Conservation (phyloP, 2,113 vertebrate genomes). For the Phycodurus eques region DNA sequence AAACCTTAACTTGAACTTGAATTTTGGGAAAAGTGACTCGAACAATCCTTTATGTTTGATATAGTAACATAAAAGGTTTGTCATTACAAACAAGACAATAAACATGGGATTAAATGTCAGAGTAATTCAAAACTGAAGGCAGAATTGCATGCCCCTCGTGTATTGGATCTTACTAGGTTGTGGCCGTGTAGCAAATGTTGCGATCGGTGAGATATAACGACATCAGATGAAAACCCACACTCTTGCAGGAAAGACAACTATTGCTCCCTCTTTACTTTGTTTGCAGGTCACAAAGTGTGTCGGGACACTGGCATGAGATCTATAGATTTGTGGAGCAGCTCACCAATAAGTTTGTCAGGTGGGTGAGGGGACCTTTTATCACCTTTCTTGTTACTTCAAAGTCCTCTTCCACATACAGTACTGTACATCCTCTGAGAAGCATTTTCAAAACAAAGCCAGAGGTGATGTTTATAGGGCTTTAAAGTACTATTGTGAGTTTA, state of each 20-base stretch:
- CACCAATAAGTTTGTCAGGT: slow-evolving; percentile 92
- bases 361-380: slow-evolving; percentile 6
- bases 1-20: not conserved
- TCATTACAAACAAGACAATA: not conserved
- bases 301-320: slow-evolving; percentile 87
- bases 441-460: not conserved
- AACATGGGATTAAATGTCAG: no score
- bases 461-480: not conserved
- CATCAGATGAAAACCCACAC: no score
- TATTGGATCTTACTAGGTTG: not conserved
- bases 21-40: not conserved
- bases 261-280: not conserved
- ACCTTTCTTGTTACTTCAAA: not conserved
- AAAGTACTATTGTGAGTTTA: not conserved
- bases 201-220: no score
- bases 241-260: no score
- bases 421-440: no score
- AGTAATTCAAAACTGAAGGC: no score
- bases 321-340: slow-evolving; percentile 87
- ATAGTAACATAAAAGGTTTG: not conserved
- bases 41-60: not conserved
- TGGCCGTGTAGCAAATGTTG: not conserved
- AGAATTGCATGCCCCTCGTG: no score
- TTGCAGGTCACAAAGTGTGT: slow-evolving; percentile 87
- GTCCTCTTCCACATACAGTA: not conserved